A percentile compares a stretch with the other conserved stretches of the same genome.
Conservation (phyloP, 2,888 invertebrate species). For the Tanypteryx hageni region DNA sequence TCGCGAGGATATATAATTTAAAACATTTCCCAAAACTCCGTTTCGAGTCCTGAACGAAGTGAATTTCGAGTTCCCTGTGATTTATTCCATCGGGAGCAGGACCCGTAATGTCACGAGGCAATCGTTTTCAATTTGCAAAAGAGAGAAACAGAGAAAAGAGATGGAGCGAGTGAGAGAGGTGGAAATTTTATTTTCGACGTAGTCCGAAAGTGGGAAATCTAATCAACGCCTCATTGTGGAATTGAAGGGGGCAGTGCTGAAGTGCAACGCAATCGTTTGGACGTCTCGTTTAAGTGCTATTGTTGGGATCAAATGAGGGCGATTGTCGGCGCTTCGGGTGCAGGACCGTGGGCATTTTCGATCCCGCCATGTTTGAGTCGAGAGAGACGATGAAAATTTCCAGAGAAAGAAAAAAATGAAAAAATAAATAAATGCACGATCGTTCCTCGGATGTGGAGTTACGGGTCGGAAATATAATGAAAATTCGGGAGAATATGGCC, state of each 20-base stretch:
- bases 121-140: not conserved
- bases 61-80: no score
- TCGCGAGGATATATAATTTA: no score
- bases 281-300: slow-evolving; percentile 52
- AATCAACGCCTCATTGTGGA: slow-evolving; percentile 51
- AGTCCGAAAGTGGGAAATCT: slow-evolving; percentile 54
- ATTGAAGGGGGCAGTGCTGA: not conserved
- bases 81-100: no score
- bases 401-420: not conserved
- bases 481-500: not conserved
- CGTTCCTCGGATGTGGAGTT: not conserved
- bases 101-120: not conserved
- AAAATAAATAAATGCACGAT: not conserved
- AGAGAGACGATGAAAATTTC: not conserved
- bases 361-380: not conserved
- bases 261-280: slow-evolving; percentile 28
- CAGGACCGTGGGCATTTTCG: not conserved
- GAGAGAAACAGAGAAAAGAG: not conserved
- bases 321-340: slow-evolving; percentile 36
- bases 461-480: not conserved
- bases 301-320: slow-evolving; percentile 49
- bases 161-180: not conserved
- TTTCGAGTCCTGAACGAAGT: no score
- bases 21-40: not conserved
- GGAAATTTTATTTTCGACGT: slow-evolving; percentile 8